Base-by-base conservation (phyloP, 2,888 invertebrate genomes). In the Coelinius sp. region DNA sequence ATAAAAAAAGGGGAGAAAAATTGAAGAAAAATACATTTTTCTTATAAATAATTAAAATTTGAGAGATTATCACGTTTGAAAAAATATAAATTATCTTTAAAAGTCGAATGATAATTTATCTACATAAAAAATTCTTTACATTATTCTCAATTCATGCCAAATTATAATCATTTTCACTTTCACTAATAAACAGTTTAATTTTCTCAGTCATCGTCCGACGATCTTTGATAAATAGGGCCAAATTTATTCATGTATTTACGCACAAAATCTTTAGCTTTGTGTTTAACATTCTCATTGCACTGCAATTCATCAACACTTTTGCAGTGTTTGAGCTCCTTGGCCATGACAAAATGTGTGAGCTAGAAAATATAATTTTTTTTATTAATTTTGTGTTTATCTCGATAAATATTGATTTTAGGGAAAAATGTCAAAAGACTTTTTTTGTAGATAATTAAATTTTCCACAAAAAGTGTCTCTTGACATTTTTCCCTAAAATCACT, bases 191-290 rank as follows among this genome's bases (percentile, higher is more conserved):
- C 46, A 65, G 7, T 35, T 38, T 52, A 66, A 41, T 59, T 67
- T 38, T 78, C 84, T 64, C 84, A 88, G 82, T 88, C 88, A 79
- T 93, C 93, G 79, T 94, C 93, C 8, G 91, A 91, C 44, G 92
- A 91, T 77, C 93, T 89, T 76, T 90, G 90, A 88, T 96, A 96
- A 31, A 93, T 91, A 1, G 94, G 91, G 0, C 97, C 97, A 88
- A 96, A 97, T 88, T 97, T 97, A 24, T 93, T 93, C 98, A 99
- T 98, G 88, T 98, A 98, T 86, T 97, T 97, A 83, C 92, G 93
- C 70, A 98, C 96, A 88, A 96, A 98, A 88, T 97, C 98, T 86
- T 95, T 95, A 20, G 98, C 97, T 88, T 99, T 99, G 80, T 94
- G 93, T 81, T 97, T 96, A 6, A 98, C 98, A 71, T 95, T 95